Evolutionary conservation across 2,888 invertebrate genomes (phyloP).

Genomic region (Microctonus hyperodae): DNA sequence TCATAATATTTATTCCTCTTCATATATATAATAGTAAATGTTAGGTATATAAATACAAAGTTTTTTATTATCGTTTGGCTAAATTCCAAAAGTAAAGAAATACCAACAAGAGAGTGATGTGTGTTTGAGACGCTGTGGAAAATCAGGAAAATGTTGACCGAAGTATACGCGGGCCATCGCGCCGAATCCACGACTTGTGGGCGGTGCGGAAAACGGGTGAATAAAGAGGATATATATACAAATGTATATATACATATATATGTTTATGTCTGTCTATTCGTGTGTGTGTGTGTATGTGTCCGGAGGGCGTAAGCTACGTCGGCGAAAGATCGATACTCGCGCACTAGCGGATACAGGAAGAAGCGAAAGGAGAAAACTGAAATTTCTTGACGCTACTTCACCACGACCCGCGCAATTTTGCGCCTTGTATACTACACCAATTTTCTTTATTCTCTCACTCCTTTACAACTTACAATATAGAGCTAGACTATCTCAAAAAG

Average conservation of each 20-base stretch:
- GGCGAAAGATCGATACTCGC: conserved; percentile 48
- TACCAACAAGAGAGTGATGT: conserved; percentile 39
- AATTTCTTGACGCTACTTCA: conserved; percentile 26
- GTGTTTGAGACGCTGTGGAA: conserved; percentile 39
- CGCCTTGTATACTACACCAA: conserved; percentile 29
- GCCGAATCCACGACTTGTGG: conserved; percentile 27
- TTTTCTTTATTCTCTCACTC: conserved; percentile 18
- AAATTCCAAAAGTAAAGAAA: conserved; percentile 6
- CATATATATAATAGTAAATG: not conserved
- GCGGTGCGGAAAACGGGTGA: conserved; percentile 33
- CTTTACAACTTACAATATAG: not conserved
- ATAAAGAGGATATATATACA: conserved; percentile 28
- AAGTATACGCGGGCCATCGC: conserved; percentile 34
- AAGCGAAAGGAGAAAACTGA: conserved; percentile 34
- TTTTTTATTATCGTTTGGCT: conserved; percentile 13
- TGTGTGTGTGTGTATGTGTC: conserved; percentile 41
- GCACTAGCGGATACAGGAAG: conserved; percentile 25
- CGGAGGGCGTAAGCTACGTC: conserved; percentile 32
- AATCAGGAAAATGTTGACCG: conserved; percentile 45
- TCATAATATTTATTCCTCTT: not conserved
- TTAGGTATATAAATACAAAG: not conserved
- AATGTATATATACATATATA: conserved; percentile 39
- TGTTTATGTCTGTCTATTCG: conserved; percentile 37
- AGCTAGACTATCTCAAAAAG: too few relatives aligned
- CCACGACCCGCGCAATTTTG: conserved; percentile 44